phyloP scores from a whole-genome alignment of 2,888 invertebrate species.

The Gastrophysa polygoni region DNA sequence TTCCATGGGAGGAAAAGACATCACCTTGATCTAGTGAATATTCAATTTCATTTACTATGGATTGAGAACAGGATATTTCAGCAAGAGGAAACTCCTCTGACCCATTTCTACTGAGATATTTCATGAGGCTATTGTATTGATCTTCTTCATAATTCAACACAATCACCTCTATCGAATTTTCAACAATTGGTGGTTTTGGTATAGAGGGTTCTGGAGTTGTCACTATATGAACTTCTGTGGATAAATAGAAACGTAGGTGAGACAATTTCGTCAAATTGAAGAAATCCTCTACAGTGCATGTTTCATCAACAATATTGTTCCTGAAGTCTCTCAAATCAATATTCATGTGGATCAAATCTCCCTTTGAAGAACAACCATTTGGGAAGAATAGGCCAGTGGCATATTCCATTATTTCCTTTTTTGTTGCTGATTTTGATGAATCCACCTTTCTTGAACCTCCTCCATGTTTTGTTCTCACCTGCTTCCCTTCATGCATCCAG shows the following conservation, averaged over 20 bases:
- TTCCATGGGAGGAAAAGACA: too few relatives aligned
- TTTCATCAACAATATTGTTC: background rate
- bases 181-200: background rate
- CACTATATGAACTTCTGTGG: background rate
- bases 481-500: background rate
- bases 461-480: background rate
- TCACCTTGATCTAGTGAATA: too few relatives aligned
- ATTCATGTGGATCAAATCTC: background rate
- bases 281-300: background rate
- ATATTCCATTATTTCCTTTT: background rate
- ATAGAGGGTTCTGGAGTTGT: background rate
- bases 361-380: background rate
- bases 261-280: background rate
- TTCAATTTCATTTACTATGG: too few relatives aligned
- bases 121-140: background rate
- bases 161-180: background rate
- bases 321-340: background rate
- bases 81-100: background rate
- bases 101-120: background rate
- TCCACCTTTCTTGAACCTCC: slow-evolving; percentile 1
- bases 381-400: background rate
- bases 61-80: background rate
- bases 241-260: background rate
- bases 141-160: background rate
- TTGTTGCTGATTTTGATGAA: background rate